Evolutionary conservation across 2,113 vertebrate genomes (phyloP).

Genomic region (Psettodes erumei): DNA sequence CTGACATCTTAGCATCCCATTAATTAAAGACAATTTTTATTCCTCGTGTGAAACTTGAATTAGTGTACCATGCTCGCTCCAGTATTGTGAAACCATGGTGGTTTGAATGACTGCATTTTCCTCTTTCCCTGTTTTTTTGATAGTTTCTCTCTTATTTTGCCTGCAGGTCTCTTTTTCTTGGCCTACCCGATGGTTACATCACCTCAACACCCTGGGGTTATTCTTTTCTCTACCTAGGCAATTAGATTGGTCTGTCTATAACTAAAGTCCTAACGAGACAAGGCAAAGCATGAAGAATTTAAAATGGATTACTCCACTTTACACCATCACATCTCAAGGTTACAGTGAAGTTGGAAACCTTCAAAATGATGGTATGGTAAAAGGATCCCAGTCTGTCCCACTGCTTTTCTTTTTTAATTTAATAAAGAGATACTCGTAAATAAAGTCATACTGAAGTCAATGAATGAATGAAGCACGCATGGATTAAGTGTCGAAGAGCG

Average conservation of each 20-base stretch:
- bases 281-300: background rate
- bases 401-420: background rate
- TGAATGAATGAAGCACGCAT: background rate
- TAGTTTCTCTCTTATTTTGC: conserved; percentile 32
- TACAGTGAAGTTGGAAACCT: background rate
- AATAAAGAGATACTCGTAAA: background rate
- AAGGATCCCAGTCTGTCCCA: background rate
- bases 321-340: background rate
- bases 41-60: conserved; percentile 6
- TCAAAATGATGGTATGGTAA: background rate
- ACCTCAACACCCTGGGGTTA: conserved; percentile 20
- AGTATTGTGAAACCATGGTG: conserved; percentile 1
- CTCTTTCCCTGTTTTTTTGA: background rate
- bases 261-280: background rate
- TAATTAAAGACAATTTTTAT: conserved; percentile 38
- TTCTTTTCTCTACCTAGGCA: conserved; percentile 32
- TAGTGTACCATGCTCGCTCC: background rate
- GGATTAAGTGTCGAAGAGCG: no score
- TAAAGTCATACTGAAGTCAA: background rate
- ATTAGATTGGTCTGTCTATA: conserved; percentile 14
- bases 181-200: conserved; percentile 45
- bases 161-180: conserved; percentile 40
- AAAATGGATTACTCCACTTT: background rate
- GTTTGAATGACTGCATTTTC: conserved; percentile 29
- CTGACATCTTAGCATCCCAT: conserved; percentile 35